These are phyloP conservation scores for Pteria penguin DNA, from an alignment of 2,888 invertebrate genomes.

Conservation along the genomic window DNA sequence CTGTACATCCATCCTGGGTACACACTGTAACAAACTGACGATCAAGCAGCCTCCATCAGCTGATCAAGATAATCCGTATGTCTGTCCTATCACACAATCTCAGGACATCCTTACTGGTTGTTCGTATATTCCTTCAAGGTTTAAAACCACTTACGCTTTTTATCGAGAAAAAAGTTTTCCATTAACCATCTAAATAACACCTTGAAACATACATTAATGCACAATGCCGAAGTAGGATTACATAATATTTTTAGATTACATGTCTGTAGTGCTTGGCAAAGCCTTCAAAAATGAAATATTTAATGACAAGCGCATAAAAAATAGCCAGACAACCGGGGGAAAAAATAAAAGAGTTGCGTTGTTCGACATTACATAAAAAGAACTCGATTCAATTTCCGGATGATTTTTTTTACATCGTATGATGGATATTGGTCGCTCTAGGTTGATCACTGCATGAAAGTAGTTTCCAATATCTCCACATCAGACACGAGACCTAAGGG, in stretches of 20 bases:
- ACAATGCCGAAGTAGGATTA: background rate
- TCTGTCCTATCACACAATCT: no score
- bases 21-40: background rate
- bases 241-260: background rate
- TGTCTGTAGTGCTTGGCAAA: background rate
- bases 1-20: background rate
- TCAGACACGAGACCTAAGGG: no score
- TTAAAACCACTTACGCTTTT: no score
- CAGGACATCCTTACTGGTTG: no score
- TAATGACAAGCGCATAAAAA: constrained; percentile 16
- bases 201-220: background rate
- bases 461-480: no score
- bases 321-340: constrained; percentile 24
- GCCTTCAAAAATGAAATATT: constrained; percentile 7
- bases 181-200: background rate
- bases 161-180: background rate
- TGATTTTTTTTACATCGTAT: background rate
- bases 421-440: no score
- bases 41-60: no score
- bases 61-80: no score
- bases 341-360: background rate
- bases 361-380: background rate
- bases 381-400: background rate
- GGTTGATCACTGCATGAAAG: no score
- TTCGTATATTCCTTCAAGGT: no score